phyloP scores from a whole-genome alignment of 2,888 invertebrate genomes.

The Lasioglossum zephyrum region DNA sequence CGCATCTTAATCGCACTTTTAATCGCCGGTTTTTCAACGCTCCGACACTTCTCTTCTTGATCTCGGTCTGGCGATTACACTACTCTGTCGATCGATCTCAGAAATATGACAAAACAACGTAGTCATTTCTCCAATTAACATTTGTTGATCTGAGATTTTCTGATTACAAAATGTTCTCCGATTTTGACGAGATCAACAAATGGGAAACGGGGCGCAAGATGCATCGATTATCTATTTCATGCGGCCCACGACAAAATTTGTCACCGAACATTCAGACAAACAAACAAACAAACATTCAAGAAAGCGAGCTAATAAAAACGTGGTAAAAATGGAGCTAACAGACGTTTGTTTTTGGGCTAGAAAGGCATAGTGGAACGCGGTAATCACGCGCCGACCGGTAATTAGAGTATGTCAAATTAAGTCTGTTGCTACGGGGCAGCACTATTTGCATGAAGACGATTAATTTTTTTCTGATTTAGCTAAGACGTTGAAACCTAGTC shows the following conservation, averaged over 20 bases:
- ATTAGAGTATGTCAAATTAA: conserved; percentile 58
- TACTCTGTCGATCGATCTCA: background rate
- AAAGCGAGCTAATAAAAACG: no score
- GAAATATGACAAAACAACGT: no score
- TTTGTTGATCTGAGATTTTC: no score
- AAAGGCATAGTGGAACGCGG: conserved; percentile 18
- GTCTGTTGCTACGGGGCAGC: conserved; percentile 35
- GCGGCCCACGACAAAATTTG: no score
- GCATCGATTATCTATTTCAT: no score
- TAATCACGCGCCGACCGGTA: conserved; percentile 14
- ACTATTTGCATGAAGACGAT: background rate
- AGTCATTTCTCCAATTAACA: no score
- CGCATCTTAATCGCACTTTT: background rate
- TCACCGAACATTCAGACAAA: no score
- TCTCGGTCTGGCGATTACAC: background rate
- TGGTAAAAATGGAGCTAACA: background rate
- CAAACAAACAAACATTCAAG: no score
- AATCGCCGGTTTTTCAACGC: background rate
- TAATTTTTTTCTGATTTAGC: background rate
- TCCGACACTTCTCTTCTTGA: background rate
- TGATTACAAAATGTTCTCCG: background rate
- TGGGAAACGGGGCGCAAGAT: no score
- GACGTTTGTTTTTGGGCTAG: conserved; percentile 17
- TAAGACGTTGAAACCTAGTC: background rate
- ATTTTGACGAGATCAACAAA: background rate